Conservation (phyloP, 2,888 invertebrate genomes). For the Eilema griseolum region DNA sequence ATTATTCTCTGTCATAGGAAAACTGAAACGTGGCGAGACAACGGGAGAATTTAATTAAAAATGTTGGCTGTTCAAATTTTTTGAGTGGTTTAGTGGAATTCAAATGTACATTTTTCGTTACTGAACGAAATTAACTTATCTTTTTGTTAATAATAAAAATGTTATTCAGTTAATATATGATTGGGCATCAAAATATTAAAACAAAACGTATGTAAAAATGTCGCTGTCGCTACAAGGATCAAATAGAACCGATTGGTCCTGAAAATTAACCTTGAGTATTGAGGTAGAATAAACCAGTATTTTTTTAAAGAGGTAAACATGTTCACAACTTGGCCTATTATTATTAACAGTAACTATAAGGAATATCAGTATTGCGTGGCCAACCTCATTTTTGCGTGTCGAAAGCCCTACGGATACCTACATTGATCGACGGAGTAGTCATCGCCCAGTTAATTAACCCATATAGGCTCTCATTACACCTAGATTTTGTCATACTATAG, state of each 20-base stretch:
- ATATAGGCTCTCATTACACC: background rate
- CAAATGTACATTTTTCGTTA: slow-evolving; percentile 45
- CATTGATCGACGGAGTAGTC: background rate
- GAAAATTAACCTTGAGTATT: background rate
- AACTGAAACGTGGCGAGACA: slow-evolving; percentile 70
- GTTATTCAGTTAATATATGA: background rate
- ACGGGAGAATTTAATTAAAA: slow-evolving; percentile 78
- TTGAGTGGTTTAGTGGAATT: slow-evolving; percentile 43
- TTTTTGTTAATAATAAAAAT: slow-evolving; percentile 23
- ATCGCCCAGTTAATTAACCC: background rate
- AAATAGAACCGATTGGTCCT: background rate
- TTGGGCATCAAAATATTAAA: background rate
- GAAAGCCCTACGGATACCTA: slow-evolving; percentile 6
- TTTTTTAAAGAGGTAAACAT: background rate
- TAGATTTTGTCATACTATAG: slow-evolving; percentile 1
- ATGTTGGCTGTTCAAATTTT: slow-evolving; percentile 57
- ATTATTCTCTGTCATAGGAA: slow-evolving; percentile 75
- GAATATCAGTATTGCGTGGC: slow-evolving; percentile 4
- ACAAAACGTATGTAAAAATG: background rate
- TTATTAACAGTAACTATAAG: background rate
- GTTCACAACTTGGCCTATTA: slow-evolving; percentile 5
- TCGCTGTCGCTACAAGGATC: background rate
- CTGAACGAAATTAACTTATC: slow-evolving; percentile 23
- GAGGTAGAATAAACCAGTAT: background rate
- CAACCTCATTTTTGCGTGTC: background rate